Evolutionary conservation across 1,140 invertebrate species (phyloP), one percentile per base, ranked within the genome.

Genomic region (Spodoptera frugiperda): DNA sequence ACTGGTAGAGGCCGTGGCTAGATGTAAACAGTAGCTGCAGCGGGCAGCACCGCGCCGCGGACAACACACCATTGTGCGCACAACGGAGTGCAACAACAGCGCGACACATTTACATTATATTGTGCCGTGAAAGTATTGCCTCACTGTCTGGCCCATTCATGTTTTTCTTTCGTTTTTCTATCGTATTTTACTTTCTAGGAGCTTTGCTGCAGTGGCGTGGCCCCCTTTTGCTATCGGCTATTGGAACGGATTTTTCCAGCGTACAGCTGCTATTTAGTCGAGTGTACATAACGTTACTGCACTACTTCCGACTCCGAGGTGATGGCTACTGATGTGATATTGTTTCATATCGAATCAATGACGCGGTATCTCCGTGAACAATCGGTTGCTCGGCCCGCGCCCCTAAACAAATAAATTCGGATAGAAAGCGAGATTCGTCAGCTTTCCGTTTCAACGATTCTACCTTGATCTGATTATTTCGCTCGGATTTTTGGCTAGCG

Each of bases 381-480:
- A 61, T 61, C 55, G 55, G 53, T 33, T 70, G 55, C 44, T 15
- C 39, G 57, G 46, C 70, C 44, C 19, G 55, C 67, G 19, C n/a
- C 44, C 55, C 71, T 74, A 71, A 71, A 71, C 68, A 55, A 55
- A 57, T 71, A 39, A 39, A 79, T 73, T 81, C 77, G 75, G 74
- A 83, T 80, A 79, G 81, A 84, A 81, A 80, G 80, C 80, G 82
- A 78, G 79, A 77, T 80, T 80, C 79, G 79, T 80, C 80, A 82
- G 65, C 73, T 68, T 78, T 78, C 59, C 70, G 79, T 81, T 75
- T 39, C 67, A 63, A 53, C 81, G 78, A 74, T 83, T 83, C 88
- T 84, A 87, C 89, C 89, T 91, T 89, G 89, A 88, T 89, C 88
- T 81, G 87, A 87, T 89, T 89, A 87, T 87, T 82, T 81, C 61